Evolutionary conservation across 2,113 vertebrate species (phyloP).

Genomic region (Oreochromis tanganicae): DNA sequence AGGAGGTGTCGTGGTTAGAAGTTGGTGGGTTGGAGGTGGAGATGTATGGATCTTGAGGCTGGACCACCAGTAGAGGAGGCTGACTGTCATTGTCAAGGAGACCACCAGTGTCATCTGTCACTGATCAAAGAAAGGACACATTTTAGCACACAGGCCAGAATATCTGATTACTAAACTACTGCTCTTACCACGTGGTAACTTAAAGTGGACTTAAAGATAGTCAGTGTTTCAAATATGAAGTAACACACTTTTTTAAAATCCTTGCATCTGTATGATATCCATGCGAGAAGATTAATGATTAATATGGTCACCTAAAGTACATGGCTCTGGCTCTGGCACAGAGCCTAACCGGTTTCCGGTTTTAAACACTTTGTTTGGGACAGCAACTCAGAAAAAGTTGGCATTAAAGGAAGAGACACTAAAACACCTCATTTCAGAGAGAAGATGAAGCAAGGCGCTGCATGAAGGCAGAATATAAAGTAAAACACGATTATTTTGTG

Average conservation of each 20-base stretch:
- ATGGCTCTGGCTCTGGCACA: neutral
- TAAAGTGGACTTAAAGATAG: neutral
- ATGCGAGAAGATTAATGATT: neutral
- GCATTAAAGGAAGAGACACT: neutral
- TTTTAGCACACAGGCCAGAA: neutral
- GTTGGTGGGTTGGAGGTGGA: constrained; percentile 71
- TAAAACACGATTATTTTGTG: neutral
- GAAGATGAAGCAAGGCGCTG: neutral
- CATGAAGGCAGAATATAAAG: neutral
- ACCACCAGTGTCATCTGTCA: constrained; percentile 59
- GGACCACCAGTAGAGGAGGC: constrained; percentile 77
- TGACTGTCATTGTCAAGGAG: constrained; percentile 75
- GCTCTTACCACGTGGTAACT: neutral
- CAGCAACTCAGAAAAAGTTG: neutral
- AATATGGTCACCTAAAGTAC: neutral
- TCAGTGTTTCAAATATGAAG: neutral
- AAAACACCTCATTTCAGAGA: neutral
- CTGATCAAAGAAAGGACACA: neutral
- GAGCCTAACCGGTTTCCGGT: neutral
- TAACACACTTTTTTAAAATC: neutral
- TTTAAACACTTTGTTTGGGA: neutral
- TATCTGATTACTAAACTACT: neutral
- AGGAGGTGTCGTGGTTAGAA: constrained; percentile 57
- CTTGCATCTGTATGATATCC: neutral
- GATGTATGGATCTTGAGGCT: constrained; percentile 71